Evolutionary conservation across 1,140 invertebrate genomes (phyloP).

Genomic region (Pogonomyrmex californicus): DNA sequence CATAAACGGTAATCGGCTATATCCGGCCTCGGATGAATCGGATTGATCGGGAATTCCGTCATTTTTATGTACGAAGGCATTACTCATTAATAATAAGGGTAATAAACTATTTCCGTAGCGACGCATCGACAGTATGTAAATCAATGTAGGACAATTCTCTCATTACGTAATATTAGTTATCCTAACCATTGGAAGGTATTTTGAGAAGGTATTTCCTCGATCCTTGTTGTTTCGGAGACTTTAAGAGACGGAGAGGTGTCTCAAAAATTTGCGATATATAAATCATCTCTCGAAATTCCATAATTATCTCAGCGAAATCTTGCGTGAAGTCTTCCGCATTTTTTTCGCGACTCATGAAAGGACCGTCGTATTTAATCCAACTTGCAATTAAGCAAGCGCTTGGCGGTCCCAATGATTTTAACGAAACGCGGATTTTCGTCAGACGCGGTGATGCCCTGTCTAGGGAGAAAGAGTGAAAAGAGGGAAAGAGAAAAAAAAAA

Average conservation of each 20-base stretch:
- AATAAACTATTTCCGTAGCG: neutral
- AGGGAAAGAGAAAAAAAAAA: neutral
- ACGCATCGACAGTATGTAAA: neutral
- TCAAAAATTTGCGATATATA: neutral
- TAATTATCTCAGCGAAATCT: neutral
- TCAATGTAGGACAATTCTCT: neutral
- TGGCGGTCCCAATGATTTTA: constrained; percentile 68
- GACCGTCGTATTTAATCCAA: constrained; percentile 44
- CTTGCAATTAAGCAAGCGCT: constrained; percentile 61
- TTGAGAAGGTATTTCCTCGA: neutral
- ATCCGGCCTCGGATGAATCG: constrained; percentile 22
- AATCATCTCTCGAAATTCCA: constrained; percentile 27
- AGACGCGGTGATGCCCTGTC: constrained; percentile 11
- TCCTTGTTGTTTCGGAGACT: neutral
- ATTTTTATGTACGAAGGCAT: constrained; percentile 1
- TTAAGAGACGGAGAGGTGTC: neutral
- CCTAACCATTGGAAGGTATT: neutral
- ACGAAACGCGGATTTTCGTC: constrained; percentile 65
- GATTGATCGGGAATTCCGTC: constrained; percentile 27
- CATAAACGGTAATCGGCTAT: constrained; percentile 67
- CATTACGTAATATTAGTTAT: constrained; percentile 27
- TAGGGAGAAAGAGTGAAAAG: neutral
- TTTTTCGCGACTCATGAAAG: constrained; percentile 34
- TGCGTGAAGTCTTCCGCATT: neutral
- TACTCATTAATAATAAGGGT: neutral